Percentiles rank a stretch among this genome's conserved stretches.
These are phyloP conservation scores for Chloroceryle aenea DNA, from an alignment of 2,113 vertebrate species.

Conservation along the genomic window DNA sequence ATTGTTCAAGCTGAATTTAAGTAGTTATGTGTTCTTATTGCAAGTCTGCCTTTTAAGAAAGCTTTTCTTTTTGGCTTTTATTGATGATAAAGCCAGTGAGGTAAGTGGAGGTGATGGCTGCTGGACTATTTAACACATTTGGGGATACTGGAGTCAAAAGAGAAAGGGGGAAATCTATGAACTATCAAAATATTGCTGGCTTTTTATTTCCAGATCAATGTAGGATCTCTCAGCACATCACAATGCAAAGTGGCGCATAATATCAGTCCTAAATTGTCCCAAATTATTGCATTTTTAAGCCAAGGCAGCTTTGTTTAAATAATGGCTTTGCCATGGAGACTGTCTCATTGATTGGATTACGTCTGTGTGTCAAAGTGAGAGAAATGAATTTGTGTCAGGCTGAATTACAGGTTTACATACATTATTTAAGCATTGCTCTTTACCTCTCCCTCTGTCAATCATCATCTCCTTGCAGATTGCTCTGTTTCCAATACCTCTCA, in stretches of 20 bases:
- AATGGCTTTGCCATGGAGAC: slow-evolving; percentile 43
- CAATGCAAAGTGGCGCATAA: slow-evolving; percentile 53
- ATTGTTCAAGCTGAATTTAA: background rate
- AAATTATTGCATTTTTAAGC: slow-evolving; percentile 60
- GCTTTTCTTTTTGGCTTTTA: background rate
- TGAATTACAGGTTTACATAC: slow-evolving; percentile 58
- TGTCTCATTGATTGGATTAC: slow-evolving; percentile 63
- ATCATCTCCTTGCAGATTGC: slow-evolving; percentile 1
- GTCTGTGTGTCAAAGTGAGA: slow-evolving; percentile 17
- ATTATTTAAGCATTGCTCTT: slow-evolving; percentile 62
- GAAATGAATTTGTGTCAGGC: slow-evolving; percentile 64
- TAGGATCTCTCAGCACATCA: slow-evolving; percentile 37
- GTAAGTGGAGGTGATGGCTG: background rate
- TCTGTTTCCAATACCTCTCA: slow-evolving; percentile 25
- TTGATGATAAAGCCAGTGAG: background rate
- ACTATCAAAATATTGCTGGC: background rate
- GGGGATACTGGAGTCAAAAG: background rate
- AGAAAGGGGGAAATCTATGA: slow-evolving; percentile 32
- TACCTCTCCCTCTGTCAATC: slow-evolving; percentile 61
- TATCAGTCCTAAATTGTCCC: slow-evolving; percentile 55
- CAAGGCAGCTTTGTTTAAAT: slow-evolving; percentile 51
- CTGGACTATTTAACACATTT: background rate
- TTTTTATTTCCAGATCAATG: slow-evolving; percentile 61
- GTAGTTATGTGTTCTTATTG: background rate
- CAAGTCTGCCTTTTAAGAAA: background rate